phyloP scores from a whole-genome alignment of 2,797 vertebrate species.

The Muraenolepis orangiensis region DNA sequence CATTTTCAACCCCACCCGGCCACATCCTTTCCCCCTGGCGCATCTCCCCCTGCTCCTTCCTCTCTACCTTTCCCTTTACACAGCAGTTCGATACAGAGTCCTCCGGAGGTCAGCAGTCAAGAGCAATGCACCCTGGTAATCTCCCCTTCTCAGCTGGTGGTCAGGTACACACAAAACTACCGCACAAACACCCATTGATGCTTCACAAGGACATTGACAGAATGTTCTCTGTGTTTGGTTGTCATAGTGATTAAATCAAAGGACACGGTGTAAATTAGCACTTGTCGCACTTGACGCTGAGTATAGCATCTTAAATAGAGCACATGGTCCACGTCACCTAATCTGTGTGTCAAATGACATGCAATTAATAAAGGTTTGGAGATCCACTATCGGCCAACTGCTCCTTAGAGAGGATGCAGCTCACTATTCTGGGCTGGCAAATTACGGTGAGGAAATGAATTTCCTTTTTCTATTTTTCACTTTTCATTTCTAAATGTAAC shows the following conservation, averaged over 20 bases:
- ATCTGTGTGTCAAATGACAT: not conserved
- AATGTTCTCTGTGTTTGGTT: not conserved
- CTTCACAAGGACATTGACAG: not conserved
- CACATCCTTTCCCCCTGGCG: conserved; percentile 32
- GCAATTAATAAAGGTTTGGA: conserved; percentile 47
- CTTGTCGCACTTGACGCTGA: not conserved
- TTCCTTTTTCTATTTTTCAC: not conserved
- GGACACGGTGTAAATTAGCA: not conserved
- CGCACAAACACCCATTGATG: not conserved
- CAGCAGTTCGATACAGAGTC: not conserved
- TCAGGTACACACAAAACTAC: conserved; percentile 56
- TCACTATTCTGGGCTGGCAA: conserved; percentile 33
- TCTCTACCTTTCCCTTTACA: conserved; percentile 11
- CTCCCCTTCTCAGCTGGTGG: conserved; percentile 52
- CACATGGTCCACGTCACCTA: not conserved
- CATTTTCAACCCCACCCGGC: conserved; percentile 13
- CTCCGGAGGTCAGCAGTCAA: not conserved
- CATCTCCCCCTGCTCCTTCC: not conserved
- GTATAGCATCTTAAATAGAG: not conserved
- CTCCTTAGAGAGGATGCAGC: not conserved
- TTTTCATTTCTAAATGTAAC: not conserved
- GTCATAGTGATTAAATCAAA: not conserved
- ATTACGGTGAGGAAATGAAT: conserved; percentile 25
- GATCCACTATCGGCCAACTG: conserved; percentile 58
- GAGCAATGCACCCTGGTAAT: conserved; percentile 36